Evolutionary conservation across 2,797 vertebrate genomes (phyloP).

Genomic region (Erethizon dorsatum): DNA sequence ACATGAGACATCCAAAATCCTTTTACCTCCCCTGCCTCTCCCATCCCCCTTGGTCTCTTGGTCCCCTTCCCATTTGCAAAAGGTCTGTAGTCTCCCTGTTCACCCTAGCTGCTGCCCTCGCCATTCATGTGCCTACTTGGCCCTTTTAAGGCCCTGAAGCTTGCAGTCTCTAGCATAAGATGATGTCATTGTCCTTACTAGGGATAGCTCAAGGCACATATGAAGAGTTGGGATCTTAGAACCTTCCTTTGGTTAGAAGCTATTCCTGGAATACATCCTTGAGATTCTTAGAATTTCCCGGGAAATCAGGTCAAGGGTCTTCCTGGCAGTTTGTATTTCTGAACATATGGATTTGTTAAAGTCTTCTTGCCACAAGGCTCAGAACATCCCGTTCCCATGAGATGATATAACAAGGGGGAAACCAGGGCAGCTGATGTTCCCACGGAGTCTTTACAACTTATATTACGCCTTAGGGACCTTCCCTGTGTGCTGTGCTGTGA

Average conservation of each 20-base stretch:
- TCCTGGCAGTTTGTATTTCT: background rate
- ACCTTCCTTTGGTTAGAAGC: background rate
- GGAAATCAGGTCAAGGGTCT: background rate
- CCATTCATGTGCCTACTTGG: rapidly evolving
- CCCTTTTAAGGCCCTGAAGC: background rate
- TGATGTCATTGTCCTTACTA: rapidly evolving
- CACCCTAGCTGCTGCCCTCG: background rate
- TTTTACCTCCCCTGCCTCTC: background rate
- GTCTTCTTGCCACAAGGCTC: background rate
- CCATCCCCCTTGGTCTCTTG: background rate
- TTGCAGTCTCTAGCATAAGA: background rate
- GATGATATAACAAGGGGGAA: background rate
- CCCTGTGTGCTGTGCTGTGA: rapidly evolving
- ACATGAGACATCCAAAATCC: background rate
- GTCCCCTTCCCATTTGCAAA: background rate
- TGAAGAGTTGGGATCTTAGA: background rate
- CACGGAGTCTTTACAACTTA: rapidly evolving
- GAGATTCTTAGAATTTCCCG: background rate
- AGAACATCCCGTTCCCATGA: background rate
- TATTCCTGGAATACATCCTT: background rate
- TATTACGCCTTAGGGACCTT: rapidly evolving
- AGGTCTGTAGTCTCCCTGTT: background rate
- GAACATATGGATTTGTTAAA: background rate
- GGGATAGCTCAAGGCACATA: background rate
- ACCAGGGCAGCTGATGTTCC: background rate